Evolutionary conservation across 2,797 vertebrate genomes (phyloP).

Genomic region (Stomatorhinus walkeri): DNA sequence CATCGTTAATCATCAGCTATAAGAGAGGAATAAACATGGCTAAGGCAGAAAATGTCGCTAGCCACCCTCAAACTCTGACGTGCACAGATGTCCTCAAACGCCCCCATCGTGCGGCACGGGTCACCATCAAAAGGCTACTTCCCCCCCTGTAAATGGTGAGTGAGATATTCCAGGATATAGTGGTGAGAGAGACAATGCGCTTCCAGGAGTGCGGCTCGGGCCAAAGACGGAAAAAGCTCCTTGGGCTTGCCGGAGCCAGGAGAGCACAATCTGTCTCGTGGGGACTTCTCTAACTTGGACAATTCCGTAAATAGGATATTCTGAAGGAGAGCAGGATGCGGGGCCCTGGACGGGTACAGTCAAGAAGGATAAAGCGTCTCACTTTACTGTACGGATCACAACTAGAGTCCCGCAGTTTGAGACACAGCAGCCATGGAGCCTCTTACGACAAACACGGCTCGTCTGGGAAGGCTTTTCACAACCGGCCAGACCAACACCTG

Average conservation of each 20-base stretch:
- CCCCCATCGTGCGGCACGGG: background rate
- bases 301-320: constrained; percentile 38
- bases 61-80: background rate
- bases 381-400: background rate
- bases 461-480: background rate
- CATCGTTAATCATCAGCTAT: background rate
- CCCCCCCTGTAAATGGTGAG: background rate
- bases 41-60: background rate
- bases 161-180: background rate
- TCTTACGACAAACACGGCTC: background rate
- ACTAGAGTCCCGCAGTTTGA: background rate
- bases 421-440: background rate
- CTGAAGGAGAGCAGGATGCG: constrained; percentile 34
- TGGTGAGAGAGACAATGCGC: background rate
- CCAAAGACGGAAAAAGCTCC: constrained; percentile 24
- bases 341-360: background rate
- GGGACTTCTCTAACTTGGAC: constrained; percentile 56
- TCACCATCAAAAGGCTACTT: background rate
- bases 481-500: background rate
- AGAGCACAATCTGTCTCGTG: constrained; percentile 49
- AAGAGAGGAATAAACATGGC: background rate
- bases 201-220: background rate
- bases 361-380: background rate
- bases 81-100: background rate
- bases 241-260: constrained; percentile 37